phyloP scores from a whole-genome alignment of 2,888 invertebrate genomes.

The Phortica okadai region DNA sequence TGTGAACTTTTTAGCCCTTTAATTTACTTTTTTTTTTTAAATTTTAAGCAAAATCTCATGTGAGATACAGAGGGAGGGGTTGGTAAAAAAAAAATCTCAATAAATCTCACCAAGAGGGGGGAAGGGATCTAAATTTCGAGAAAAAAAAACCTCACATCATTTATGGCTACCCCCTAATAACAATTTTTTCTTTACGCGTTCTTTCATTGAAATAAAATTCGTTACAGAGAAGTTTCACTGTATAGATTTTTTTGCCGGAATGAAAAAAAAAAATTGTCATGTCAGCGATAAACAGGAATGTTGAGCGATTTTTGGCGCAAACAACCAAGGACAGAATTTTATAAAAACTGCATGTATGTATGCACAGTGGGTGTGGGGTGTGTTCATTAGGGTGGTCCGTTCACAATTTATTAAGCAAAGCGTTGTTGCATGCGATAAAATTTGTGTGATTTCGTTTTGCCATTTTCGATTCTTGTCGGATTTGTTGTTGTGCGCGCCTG shows the following conservation, averaged over 20 bases:
- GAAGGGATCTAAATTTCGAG: too few species aligned
- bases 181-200: too few species aligned
- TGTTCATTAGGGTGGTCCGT: conserved; percentile 25
- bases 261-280: conserved; percentile 61
- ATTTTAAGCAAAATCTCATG: too few species aligned
- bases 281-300: conserved; percentile 57
- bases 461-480: background rate
- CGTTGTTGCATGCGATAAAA: background rate
- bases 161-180: too few species aligned
- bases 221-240: too few species aligned
- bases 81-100: too few species aligned
- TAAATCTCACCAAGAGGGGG: too few species aligned
- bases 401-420: conserved; percentile 3
- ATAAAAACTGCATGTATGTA: conserved; percentile 16
- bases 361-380: conserved; percentile 9
- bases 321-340: background rate
- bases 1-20: too few species aligned
- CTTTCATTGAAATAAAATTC: too few species aligned
- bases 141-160: too few species aligned
- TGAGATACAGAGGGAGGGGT: too few species aligned
- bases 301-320: background rate
- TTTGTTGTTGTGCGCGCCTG: conserved; percentile 34
- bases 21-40: too few species aligned
- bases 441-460: background rate
- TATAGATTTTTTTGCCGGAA: conserved; percentile 50